Percentiles rank a stretch among this genome's conserved stretches.
These are phyloP conservation scores for Macquaria australasica DNA, from an alignment of 2,113 vertebrate species.

Conservation along the genomic window DNA sequence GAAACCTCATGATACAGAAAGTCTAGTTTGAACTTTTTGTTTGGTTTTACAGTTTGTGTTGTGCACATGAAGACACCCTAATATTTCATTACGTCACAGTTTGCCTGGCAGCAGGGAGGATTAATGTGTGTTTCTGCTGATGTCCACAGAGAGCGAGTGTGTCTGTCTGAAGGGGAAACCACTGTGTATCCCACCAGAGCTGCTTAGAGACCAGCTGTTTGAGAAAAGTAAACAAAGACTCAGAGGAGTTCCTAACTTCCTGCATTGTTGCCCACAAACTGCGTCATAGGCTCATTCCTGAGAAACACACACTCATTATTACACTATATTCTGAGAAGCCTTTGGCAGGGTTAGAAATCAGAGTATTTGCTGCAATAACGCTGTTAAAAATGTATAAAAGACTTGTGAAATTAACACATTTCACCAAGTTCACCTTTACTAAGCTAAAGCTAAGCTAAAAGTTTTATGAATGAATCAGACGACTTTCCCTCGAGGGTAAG, in stretches of 20 bases:
- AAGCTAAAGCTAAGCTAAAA: background rate
- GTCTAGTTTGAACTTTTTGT: background rate
- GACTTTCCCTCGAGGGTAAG: slow-evolving; percentile 10
- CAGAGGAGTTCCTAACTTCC: slow-evolving; percentile 75
- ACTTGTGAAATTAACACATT: background rate
- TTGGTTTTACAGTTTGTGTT: background rate
- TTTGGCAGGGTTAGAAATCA: background rate
- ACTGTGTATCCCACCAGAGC: slow-evolving; percentile 38
- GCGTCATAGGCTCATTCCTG: slow-evolving; percentile 72
- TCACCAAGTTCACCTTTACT: background rate
- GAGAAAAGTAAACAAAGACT: slow-evolving; percentile 78
- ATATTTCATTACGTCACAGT: slow-evolving; percentile 6
- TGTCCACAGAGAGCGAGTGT: slow-evolving; percentile 25
- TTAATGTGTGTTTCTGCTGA: background rate
- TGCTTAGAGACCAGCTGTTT: slow-evolving; percentile 78
- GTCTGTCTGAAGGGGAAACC: slow-evolving; percentile 41
- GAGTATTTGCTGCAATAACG: background rate
- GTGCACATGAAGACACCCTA: background rate
- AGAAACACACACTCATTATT: background rate
- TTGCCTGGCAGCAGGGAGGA: slow-evolving; percentile 11
- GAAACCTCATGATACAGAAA: background rate
- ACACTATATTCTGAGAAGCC: background rate
- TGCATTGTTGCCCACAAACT: slow-evolving; percentile 73
- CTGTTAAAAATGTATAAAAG: background rate
- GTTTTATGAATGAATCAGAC: slow-evolving; percentile 28